phyloP scores from a whole-genome alignment of 92 coral and sea anemone genomes.

The Zoanthus solanderi region DNA sequence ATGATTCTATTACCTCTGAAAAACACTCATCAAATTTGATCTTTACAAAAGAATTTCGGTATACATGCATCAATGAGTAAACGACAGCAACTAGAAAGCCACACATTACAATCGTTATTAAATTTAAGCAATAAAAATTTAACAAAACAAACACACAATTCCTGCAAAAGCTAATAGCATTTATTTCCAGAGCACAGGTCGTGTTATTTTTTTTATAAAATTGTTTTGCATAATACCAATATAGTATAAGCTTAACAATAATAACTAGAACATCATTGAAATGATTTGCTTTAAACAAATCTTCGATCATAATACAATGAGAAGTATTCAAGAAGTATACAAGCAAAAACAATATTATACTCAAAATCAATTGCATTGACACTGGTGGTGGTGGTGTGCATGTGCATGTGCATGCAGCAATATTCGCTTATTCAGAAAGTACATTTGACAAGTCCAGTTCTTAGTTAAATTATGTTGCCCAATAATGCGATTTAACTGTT shows the following conservation, averaged over 20 bases:
- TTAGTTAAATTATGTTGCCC: too few relatives aligned
- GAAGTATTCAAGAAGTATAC: constrained; percentile 10
- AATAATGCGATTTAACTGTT: too few relatives aligned
- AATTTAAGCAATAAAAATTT: constrained; percentile 13
- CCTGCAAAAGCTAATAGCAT: constrained; percentile 15
- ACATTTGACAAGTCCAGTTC: too few relatives aligned
- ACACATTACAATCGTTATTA: not conserved
- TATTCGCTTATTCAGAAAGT: too few relatives aligned
- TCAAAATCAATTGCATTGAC: too few relatives aligned
- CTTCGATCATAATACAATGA: constrained; percentile 21
- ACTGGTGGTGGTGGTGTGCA: too few relatives aligned
- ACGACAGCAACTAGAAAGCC: too few relatives aligned
- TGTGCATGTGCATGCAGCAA: too few relatives aligned
- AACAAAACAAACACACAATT: constrained; percentile 15
- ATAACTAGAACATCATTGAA: constrained; percentile 7
- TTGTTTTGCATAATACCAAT: constrained; percentile 21
- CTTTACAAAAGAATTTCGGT: too few relatives aligned
- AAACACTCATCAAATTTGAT: too few relatives aligned
- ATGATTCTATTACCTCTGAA: too few relatives aligned
- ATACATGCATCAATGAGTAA: too few relatives aligned
- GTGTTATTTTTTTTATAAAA: constrained; percentile 12
- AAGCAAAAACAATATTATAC: constrained; percentile 8
- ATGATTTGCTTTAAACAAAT: constrained; percentile 13
- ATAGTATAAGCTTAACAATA: constrained; percentile 20
- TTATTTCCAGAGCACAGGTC: constrained; percentile 12